Evolutionary conservation across 2,888 invertebrate genomes (phyloP), one percentile per base, ranked within the genome.

Genomic region (Pterobdella sp.): DNA sequence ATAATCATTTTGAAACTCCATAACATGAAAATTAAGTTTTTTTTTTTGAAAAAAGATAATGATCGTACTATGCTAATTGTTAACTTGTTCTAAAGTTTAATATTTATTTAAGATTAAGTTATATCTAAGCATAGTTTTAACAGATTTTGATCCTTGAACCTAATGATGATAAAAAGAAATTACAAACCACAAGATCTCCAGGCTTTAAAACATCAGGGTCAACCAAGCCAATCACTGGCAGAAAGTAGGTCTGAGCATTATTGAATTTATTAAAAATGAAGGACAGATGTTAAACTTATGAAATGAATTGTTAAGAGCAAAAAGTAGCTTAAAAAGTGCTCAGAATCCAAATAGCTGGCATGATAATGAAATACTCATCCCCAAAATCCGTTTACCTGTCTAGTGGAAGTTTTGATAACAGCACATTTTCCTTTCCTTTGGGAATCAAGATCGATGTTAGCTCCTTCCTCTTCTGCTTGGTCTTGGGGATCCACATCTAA

Each of bases 401-500:
- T 87, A 0, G 98, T 99, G 0, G 97, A 97, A 0, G 98, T 99
- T 85, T 99, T 99, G 77, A 99, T 97, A 32, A 99, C 98, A 0
- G 98, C 98, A 85, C 98, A 98, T 86, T 98, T 98, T 69, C 97
- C 97, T 84, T 98, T 97, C 56, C 96, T 87, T 84, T 97, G 95
- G 0, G 97, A 94, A 85, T 99, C 98, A 74, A 99, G 85, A 84
- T 99, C 98, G 14, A 98, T 92, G 49, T 98, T 97, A 1, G 97
- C 97, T 68, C 98, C 98, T 83, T 99, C 86, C 75, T 84, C 84
- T 75, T 86, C 98, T 83, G 96, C 98, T 81, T 95, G 94, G 81
- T 96, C 97, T 84, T 96, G 93, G 3, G 96, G 95, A 82, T 98
- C 97, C 29, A 98, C 92, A 84, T 98, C 98, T 68, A 98, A 84